phyloP scores from a whole-genome alignment of 2,113 vertebrate genomes.

The Paradisaea rubra region DNA sequence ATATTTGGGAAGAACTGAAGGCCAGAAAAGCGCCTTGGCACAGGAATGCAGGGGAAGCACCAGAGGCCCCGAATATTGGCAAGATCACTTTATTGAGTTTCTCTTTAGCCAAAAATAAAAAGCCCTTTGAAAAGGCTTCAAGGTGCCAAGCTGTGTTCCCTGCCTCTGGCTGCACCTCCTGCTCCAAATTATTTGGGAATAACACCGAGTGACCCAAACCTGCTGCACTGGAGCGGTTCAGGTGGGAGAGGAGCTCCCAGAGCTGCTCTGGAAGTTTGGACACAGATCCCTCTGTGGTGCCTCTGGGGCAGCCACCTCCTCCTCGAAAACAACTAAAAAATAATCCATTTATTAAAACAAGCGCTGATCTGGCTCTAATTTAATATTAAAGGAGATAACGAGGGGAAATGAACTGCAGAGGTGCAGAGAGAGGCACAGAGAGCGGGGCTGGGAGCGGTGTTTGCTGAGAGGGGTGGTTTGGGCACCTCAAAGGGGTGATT shows the following conservation, averaged over 20 bases:
- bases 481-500: too few relatives aligned
- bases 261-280: not conserved
- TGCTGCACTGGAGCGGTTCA: not conserved
- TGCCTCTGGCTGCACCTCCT: not conserved
- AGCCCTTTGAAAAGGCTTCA: not conserved
- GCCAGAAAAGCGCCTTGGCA: not conserved
- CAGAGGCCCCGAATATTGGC: not conserved
- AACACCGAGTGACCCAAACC: not conserved
- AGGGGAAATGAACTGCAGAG: not conserved
- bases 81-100: not conserved
- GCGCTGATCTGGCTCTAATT: not conserved
- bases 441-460: accelerated
- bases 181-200: not conserved
- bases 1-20: not conserved
- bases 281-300: too few relatives aligned
- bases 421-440: not conserved
- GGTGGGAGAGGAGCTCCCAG: not conserved
- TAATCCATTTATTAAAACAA: not conserved
- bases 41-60: not conserved
- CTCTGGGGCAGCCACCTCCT: not conserved
- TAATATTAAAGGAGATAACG: accelerated
- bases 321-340: not conserved
- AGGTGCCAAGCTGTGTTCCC: not conserved
- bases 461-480: too few relatives aligned
- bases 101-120: not conserved